Base-by-base conservation (phyloP, 1,140 invertebrate genomes). In the Drosophila sulfurigaster region DNA sequence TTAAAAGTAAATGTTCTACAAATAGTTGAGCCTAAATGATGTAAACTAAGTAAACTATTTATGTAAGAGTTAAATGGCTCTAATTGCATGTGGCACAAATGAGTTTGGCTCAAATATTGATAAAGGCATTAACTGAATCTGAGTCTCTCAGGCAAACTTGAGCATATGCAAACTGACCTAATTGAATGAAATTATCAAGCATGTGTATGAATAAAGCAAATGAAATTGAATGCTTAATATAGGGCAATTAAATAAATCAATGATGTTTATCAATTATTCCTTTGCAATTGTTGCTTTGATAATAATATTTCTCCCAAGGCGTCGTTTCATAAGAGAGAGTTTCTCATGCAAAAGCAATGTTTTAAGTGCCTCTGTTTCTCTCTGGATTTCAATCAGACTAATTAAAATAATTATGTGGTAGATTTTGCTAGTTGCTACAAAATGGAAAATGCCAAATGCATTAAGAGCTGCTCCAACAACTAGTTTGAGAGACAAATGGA, bases 351-450 rank as follows among this genome's bases (percentile, higher is more conserved):
- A 75, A 25, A 4, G 20, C 20, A 25, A 60, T 69, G 58, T 59
- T n/a, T 28, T 51, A 43, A 43, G n/a, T 43, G 38, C 38, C 11
- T 38, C 35, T 38, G 35, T 3, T 43, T 11, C 13, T 69, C 3
- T 4, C 20, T 62, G 13, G 20, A 46, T 59, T 25, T 15, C 45
- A 58, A 52, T 64, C 15, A 35, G 46, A 16, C 67, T 60, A 54
- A 28, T 64, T 71, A 65, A 71, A 75, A 75, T 63, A 65, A 75
- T 70, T 25, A 64, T 52, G 48, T 60, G 46, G 32, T 16, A 57
- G 6, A 58, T 65, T 59, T 71, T 25, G 32, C 48, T 65, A 43
- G 8, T 41, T 32, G 7, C 6, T 32, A 32, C 38, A 41, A 41
- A 41, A 66, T 65, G 56, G 25, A 25, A 38, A 75, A 64, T 38